Evolutionary conservation across 2,797 vertebrate species (phyloP).

Genomic region (Sebastes minor): DNA sequence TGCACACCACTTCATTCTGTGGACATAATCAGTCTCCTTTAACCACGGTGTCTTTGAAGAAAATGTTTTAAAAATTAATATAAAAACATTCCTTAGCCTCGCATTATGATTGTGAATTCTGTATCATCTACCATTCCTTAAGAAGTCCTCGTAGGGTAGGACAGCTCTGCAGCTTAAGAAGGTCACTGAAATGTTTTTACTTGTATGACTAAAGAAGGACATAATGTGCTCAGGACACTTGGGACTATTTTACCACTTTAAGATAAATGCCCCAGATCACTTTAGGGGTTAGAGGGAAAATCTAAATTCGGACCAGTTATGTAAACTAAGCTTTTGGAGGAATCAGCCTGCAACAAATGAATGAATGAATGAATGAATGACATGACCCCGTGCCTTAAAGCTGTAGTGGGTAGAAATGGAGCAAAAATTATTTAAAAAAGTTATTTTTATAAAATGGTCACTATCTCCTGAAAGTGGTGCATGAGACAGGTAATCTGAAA

Average conservation of each 20-base stretch:
- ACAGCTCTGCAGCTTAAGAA: neutral
- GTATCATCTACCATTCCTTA: neutral
- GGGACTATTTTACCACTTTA: neutral
- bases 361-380: neutral
- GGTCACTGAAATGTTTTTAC: neutral
- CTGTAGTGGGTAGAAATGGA: too few relatives aligned
- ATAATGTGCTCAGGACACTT: neutral
- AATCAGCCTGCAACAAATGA: neutral
- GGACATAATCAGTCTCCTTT: neutral
- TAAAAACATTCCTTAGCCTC: neutral
- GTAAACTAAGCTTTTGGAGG: neutral
- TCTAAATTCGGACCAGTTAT: neutral
- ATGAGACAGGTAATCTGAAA: too few relatives aligned
- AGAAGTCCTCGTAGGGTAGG: neutral
- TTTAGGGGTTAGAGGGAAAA: neutral
- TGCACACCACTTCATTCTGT: neutral
- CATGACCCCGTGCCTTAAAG: fast-evolving
- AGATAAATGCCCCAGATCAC: neutral
- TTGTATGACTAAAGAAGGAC: neutral
- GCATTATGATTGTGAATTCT: neutral
- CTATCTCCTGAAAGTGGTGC: fast-evolving
- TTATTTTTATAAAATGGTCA: too few relatives aligned
- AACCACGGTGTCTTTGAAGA: neutral
- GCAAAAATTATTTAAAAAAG: fast-evolving
- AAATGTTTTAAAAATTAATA: neutral